A percentile compares a stretch with the other conserved stretches of the same genome.
Conservation (phyloP, 2,888 invertebrate genomes). For the Euphydryas editha region DNA sequence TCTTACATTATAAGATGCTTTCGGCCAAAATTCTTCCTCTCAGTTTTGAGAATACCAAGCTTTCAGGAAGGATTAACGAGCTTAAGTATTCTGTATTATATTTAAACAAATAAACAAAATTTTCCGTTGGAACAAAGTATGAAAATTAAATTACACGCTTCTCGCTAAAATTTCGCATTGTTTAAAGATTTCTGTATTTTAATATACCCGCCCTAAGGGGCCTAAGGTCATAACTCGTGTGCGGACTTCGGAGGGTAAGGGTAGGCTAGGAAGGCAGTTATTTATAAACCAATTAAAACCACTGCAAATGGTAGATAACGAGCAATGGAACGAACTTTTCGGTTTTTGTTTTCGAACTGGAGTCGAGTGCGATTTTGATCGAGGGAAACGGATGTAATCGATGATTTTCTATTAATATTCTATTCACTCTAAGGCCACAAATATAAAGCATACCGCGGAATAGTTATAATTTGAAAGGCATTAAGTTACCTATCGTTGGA, state of each 20-base stretch:
- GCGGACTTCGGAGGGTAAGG: constrained; percentile 60
- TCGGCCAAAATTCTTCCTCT: constrained; percentile 7
- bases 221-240: constrained; percentile 70
- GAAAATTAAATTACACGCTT: constrained; percentile 49
- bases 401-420: neutral
- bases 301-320: constrained; percentile 70
- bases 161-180: constrained; percentile 56
- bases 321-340: constrained; percentile 55
- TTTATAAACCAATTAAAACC: constrained; percentile 82
- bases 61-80: constrained; percentile 27
- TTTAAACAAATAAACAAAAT: constrained; percentile 38
- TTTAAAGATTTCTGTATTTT: constrained; percentile 64
- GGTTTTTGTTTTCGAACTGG: constrained; percentile 47
- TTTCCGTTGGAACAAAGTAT: constrained; percentile 38
- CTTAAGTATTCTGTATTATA: constrained; percentile 35
- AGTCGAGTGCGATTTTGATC: constrained; percentile 30
- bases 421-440: neutral
- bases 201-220: constrained; percentile 56
- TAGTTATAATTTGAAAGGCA: too few relatives aligned
- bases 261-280: constrained; percentile 58
- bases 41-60: constrained; percentile 11
- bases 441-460: too few relatives aligned
- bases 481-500: too few relatives aligned
- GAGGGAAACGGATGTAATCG: neutral
- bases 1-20: neutral